A percentile compares a stretch with the other conserved stretches of the same genome.
Conservation (phyloP, 2,888 invertebrate species). For the Bugulina stolonifera region DNA sequence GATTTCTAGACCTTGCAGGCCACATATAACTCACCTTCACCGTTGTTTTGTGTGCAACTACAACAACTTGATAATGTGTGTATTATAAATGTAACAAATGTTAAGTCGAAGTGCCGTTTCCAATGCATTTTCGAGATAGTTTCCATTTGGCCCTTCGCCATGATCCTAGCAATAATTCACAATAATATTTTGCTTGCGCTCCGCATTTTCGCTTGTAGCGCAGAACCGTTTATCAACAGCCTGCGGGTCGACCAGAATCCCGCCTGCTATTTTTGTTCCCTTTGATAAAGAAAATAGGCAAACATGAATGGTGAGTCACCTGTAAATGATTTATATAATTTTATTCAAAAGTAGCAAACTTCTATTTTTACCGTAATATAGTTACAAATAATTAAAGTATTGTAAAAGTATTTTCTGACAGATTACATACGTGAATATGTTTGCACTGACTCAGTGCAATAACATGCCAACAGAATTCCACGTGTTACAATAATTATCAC, state of each 20-base stretch:
- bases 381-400: not conserved
- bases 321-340: no score
- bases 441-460: no score
- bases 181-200: not conserved
- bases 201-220: not conserved
- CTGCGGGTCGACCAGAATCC: no score
- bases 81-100: constrained; percentile 10
- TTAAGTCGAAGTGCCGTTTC: not conserved
- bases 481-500: no score
- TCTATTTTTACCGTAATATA: not conserved
- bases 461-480: no score
- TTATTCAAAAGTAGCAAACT: not conserved
- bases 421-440: no score
- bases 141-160: constrained; percentile 24
- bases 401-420: no score
- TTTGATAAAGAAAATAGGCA: no score
- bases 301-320: no score
- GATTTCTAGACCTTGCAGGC: no score
- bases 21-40: constrained; percentile 14
- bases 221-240: no score
- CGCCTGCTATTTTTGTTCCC: no score
- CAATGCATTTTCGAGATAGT: not conserved
- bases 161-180: not conserved
- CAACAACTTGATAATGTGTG: not conserved
- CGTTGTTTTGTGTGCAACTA: constrained; percentile 8